These are phyloP conservation scores for Eretmochelys imbricata DNA, from an alignment of 2,113 vertebrate species.

Conservation along the genomic window DNA sequence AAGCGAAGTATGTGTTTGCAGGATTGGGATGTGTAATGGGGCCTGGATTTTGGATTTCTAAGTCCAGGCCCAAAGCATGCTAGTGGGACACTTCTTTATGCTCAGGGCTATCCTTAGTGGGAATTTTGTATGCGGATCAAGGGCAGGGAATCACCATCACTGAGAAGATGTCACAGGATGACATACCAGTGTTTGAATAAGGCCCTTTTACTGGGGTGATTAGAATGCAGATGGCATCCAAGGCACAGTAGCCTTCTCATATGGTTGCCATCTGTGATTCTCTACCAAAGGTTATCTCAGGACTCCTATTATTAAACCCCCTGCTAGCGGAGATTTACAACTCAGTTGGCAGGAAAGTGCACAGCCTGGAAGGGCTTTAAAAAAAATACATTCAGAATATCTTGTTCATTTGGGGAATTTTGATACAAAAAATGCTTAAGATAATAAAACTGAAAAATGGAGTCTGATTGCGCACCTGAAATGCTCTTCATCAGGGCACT, in stretches of 20 bases:
- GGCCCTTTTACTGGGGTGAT: neutral
- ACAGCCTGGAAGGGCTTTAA: neutral
- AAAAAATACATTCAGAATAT: neutral
- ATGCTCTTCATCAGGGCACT: neutral
- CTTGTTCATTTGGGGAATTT: neutral
- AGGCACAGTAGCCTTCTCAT: conserved; percentile 40
- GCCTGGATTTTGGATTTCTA: neutral
- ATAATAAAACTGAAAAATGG: neutral
- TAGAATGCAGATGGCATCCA: conserved; percentile 8
- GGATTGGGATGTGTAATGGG: neutral
- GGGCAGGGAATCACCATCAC: neutral
- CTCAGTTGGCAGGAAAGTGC: conserved; percentile 12
- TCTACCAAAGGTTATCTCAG: conserved; percentile 24
- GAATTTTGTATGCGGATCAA: neutral
- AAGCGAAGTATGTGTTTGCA: neutral
- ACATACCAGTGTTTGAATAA: neutral
- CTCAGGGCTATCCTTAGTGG: neutral
- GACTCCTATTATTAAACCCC: neutral
- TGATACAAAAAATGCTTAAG: neutral
- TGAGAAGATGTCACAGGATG: neutral
- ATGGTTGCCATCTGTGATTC: conserved; percentile 24
- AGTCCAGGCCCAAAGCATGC: neutral
- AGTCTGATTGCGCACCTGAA: neutral
- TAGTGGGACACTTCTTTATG: neutral
- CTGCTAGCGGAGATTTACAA: neutral